Base-by-base conservation (phyloP, 1,140 invertebrate species). In the Stratiolaelaps scimitus region DNA sequence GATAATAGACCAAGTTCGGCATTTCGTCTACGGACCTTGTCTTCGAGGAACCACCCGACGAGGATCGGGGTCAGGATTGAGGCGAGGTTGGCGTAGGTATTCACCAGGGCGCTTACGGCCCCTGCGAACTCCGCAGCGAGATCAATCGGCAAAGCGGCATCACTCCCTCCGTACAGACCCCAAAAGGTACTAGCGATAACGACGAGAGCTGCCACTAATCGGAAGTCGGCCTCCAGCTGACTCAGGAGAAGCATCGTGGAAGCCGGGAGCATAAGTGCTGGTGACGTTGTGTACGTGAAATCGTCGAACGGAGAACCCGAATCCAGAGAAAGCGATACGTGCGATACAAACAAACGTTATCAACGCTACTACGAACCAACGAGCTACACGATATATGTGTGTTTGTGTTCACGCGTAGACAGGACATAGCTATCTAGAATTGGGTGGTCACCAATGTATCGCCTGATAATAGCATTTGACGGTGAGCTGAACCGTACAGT, bases 21-120 rank as follows among this genome's bases (percentile, higher is more conserved):
- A 28, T 4, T 40, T 48, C 4, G 26, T n/a, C n/a, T 15, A 20
- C 53, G 26, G 4, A 60, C 53, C 53, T n/a, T 17, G 17, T 60
- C 53, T 20, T 17, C 53, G 23, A 60, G 26, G 53, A 20, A 60
- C 53, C 53, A 60, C 17, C 53, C 53, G 17, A 60, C 53, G 53
- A 60, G 13, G 53, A 60, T 60, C 15, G 53, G 53, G 15, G 34
- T 34, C 15, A 60, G 2, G 6, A 60, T 10, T 1, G 34, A 13
- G 26, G 53, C 13, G 15, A 60, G 53, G 10, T 60, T 60, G 15
- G 53, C 53, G 1, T 29, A 60, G 2, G 34, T 34, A 10, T 60
- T 60, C 23, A 19, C 26, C 23, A 60, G 15, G 13, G 53, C 53
- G 34, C 53, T 60, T 2, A 60, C 53, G 6, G 53, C 53, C 26